Percentiles rank a stretch among this genome's conserved stretches.
phyloP scores from a whole-genome alignment of 2,113 vertebrate species.

The Macrotus californicus region DNA sequence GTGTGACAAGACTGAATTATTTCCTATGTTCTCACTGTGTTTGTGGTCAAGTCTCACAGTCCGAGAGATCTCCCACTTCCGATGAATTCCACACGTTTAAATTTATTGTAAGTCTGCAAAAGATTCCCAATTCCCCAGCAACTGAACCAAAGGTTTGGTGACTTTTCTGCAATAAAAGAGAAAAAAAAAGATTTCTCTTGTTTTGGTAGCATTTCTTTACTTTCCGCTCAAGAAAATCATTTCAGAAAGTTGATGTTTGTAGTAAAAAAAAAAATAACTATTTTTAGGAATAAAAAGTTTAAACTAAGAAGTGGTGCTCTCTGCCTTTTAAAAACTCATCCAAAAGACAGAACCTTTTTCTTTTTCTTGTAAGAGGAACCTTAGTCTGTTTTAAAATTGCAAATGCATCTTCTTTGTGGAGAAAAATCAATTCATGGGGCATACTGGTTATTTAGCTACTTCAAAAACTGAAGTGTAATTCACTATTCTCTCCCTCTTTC shows the following conservation, averaged over 20 bases:
- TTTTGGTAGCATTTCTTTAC: neutral
- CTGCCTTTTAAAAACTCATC: neutral
- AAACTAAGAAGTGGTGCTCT: neutral
- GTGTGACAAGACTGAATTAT: neutral
- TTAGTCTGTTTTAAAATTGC: neutral
- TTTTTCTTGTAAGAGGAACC: conserved; percentile 17
- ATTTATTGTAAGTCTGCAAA: neutral
- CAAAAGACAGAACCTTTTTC: neutral
- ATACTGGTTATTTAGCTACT: neutral
- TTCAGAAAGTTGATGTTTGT: conserved; percentile 21
- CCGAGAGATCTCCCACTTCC: neutral
- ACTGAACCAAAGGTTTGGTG: neutral
- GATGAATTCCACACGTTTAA: neutral
- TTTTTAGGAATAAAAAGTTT: neutral
- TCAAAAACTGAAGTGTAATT: neutral
- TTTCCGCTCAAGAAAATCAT: neutral
- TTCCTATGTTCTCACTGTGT: neutral
- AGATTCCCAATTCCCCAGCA: neutral
- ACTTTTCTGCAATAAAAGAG: conserved; percentile 27
- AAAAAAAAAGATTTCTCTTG: neutral
- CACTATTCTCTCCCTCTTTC: neutral
- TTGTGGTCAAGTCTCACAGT: conserved; percentile 20
- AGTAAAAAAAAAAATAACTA: neutral
- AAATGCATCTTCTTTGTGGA: neutral
- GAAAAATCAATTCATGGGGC: neutral